Evolutionary conservation across 2,797 vertebrate species (phyloP).

Genomic region (Cirrhinus mrigala): DNA sequence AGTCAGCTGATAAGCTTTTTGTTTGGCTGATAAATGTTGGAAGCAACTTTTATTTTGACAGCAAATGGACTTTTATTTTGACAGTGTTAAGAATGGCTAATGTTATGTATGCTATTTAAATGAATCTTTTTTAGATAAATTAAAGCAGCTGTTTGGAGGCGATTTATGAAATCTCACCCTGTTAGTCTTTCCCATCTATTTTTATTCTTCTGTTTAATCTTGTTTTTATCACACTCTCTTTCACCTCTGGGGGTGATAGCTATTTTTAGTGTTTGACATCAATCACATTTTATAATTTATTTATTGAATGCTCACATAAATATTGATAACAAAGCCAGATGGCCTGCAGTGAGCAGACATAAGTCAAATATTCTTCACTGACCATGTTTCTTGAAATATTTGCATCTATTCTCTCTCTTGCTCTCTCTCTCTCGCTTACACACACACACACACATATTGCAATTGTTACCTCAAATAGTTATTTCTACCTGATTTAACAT

Average conservation of each 20-base stretch:
- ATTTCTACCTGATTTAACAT: background rate
- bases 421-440: background rate
- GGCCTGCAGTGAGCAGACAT: conserved; percentile 40
- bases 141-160: conserved; percentile 50
- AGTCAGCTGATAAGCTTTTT: background rate
- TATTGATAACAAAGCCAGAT: conserved; percentile 56
- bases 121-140: conserved; percentile 36
- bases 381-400: conserved; percentile 32
- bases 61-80: background rate
- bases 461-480: background rate
- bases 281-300: conserved; percentile 54
- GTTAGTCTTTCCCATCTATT: conserved; percentile 30
- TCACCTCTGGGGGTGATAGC: conserved; percentile 33
- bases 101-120: too few species aligned
- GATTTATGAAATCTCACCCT: conserved; percentile 17
- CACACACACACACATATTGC: background rate
- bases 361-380: conserved; percentile 37
- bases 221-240: conserved; percentile 30
- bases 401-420: background rate
- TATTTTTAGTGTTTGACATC: conserved; percentile 59
- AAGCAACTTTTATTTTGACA: background rate
- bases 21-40: background rate
- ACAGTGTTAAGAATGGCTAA: background rate
- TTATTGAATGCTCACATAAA: conserved; percentile 51
- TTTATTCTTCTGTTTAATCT: conserved; percentile 13